Conservation (phyloP, 1,140 invertebrate genomes). For the Oryctes rhinoceros region DNA sequence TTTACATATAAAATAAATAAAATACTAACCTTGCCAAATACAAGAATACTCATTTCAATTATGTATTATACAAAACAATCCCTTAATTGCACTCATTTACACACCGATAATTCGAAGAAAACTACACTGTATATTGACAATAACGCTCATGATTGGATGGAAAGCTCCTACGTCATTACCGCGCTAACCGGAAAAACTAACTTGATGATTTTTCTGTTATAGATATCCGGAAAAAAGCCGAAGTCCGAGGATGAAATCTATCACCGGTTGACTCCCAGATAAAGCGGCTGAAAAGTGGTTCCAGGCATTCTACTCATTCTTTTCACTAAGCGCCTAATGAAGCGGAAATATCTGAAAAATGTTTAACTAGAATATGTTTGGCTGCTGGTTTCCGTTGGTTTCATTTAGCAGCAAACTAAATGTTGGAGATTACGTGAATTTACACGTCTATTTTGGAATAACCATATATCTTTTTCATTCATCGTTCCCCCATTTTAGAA, state of each 20-base stretch:
- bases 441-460: background rate
- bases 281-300: conserved; percentile 25
- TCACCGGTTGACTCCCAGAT: conserved; percentile 22
- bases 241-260: conserved; percentile 19
- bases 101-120: too few relatives aligned
- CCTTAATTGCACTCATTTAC: too few relatives aligned
- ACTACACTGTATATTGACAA: background rate
- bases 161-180: background rate
- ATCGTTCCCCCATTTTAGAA: too few relatives aligned
- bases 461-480: too few relatives aligned
- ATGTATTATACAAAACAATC: too few relatives aligned
- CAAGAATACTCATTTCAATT: too few relatives aligned
- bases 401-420: conserved; percentile 23
- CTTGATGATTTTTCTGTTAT: conserved; percentile 1
- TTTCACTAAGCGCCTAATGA: conserved; percentile 30
- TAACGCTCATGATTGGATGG: background rate
- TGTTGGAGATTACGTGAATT: conserved; percentile 9
- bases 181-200: background rate
- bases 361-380: conserved; percentile 28
- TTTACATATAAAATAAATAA: too few relatives aligned
- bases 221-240: conserved; percentile 14
- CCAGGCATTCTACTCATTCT: conserved; percentile 25
- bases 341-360: conserved; percentile 34
- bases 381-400: background rate
- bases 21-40: too few relatives aligned